phyloP scores from a whole-genome alignment of 2,797 vertebrate genomes.

The Acrossocheilus wenchowensis region DNA sequence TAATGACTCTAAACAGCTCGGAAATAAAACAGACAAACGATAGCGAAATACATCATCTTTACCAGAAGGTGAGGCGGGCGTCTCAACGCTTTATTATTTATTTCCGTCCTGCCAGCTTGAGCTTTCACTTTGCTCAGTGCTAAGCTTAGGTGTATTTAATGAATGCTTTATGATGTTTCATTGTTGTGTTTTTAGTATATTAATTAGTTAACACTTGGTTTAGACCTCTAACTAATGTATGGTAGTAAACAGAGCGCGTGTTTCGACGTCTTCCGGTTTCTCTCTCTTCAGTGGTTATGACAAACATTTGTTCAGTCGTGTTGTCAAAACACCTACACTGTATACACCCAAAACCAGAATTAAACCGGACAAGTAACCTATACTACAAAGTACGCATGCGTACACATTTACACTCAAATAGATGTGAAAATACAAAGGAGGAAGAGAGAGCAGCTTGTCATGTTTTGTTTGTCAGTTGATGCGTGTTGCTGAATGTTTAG shows the following conservation, averaged over 20 bases:
- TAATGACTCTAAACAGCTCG: not conserved
- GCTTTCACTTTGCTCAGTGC: not conserved
- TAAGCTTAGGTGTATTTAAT: not conserved
- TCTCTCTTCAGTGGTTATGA: not conserved
- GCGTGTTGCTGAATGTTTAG: too few species aligned
- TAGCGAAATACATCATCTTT: not conserved
- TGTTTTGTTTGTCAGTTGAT: too few species aligned
- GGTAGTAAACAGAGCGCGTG: not conserved
- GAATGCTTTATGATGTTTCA: not conserved
- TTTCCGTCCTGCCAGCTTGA: not conserved
- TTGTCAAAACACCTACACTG: not conserved
- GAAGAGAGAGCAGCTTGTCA: too few species aligned
- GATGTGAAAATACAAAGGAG: too few species aligned
- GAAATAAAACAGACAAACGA: not conserved
- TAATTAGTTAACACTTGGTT: not conserved
- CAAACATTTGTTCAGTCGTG: not conserved
- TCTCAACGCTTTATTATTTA: not conserved
- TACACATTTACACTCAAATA: too few species aligned
- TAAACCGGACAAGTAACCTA: not conserved
- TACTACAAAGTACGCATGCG: too few species aligned
- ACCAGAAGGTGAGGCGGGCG: not conserved
- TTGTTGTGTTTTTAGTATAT: not conserved
- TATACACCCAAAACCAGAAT: not conserved
- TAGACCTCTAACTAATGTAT: not conserved
- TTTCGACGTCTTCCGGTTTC: not conserved